Evolutionary conservation across 2,888 invertebrate species (phyloP).

Genomic region (Crocallis elinguaria): DNA sequence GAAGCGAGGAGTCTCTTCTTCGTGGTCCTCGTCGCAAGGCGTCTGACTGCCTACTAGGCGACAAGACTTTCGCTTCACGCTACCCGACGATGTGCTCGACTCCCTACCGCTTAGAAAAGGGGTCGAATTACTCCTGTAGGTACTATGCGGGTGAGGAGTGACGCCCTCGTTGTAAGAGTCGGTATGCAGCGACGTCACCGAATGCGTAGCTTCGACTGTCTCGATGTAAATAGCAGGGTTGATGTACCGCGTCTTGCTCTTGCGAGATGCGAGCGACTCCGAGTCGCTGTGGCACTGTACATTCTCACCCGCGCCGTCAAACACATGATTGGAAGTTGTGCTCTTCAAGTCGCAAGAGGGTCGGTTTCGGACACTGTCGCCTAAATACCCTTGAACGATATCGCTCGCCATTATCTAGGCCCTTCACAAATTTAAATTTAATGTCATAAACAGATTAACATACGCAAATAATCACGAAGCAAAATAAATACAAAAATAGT

Average conservation of each 20-base stretch:
- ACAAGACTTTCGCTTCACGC: conserved; percentile 73
- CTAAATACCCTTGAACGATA: conserved; percentile 64
- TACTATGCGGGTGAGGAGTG: conserved; percentile 76
- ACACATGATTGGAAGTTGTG: conserved; percentile 66
- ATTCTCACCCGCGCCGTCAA: conserved; percentile 77
- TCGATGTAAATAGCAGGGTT: conserved; percentile 87
- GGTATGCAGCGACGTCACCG: conserved; percentile 70
- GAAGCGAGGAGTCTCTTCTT: conserved; percentile 63
- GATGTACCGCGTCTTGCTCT: conserved; percentile 81
- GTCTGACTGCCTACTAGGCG: conserved; percentile 48
- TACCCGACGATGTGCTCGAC: conserved; percentile 63
- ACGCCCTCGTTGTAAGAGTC: conserved; percentile 65
- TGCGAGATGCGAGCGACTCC: conserved; percentile 67
- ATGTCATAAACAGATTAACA: conserved; percentile 24
- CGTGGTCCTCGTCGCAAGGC: conserved; percentile 37
- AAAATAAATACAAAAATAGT: conserved; percentile 51
- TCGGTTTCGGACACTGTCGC: conserved; percentile 67
- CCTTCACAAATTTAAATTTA: conserved; percentile 19
- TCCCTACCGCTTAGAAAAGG: conserved; percentile 71
- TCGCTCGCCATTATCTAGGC: conserved; percentile 62
- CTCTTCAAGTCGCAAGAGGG: conserved; percentile 47
- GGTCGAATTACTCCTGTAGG: conserved; percentile 74
- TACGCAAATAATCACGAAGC: conserved; percentile 34
- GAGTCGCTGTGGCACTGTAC: conserved; percentile 75
- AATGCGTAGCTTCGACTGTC: conserved; percentile 70